Evolutionary conservation across 2,797 vertebrate species (phyloP), one percentile per base, ranked within the genome.

Genomic region (Sibirionetta formosa): DNA sequence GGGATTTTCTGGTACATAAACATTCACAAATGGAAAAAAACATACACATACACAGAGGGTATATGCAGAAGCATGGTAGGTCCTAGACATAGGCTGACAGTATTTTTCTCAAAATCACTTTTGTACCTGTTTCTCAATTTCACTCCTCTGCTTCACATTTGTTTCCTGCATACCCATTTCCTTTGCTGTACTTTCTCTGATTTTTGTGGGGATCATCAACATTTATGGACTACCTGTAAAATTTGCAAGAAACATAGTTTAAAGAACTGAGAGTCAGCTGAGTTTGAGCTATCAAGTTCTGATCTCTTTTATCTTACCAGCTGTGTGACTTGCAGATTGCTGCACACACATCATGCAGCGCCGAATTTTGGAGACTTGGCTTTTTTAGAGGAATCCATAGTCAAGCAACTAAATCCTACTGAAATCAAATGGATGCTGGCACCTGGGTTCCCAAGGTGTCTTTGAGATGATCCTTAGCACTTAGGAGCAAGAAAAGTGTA

Each of bases 301-400:
- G 8, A 7, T 5, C 42, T 81, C 29, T n/a, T 17, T n/a, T 20
- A 40, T 29, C 27, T 31, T 23, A 6, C 10, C 27, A 82, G 29
- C 58, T 27, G 63, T 2, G 3, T 31, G 10, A 19, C 10, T 13
- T 35, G 53, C 70, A 63, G 56, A 27, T 19, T 13, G 56, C 29
- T 14, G 35, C 1, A 0, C 3, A 29, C 1, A 5, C 12, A 64
- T 31, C 3, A 4, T 5, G 31, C 14, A 6, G 22, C 0, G 14
- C 0, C 5, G 35, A n/a, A 22, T 22, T 56, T 58, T 5, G 23
- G 22, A 20, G 8, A 80, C 15, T 50, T 9, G 19, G 11, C 20
- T 69, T 78, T 36, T 79, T 24, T 5, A 51, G 1, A 16, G 15
- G 7, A 75, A 64, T 48, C 31, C 53, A 18, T 3, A 80, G 31